Percentiles rank a stretch among this genome's conserved stretches.
Evolutionary conservation across 2,113 vertebrate species (phyloP).

Genomic region (Recurvirostra avosetta): DNA sequence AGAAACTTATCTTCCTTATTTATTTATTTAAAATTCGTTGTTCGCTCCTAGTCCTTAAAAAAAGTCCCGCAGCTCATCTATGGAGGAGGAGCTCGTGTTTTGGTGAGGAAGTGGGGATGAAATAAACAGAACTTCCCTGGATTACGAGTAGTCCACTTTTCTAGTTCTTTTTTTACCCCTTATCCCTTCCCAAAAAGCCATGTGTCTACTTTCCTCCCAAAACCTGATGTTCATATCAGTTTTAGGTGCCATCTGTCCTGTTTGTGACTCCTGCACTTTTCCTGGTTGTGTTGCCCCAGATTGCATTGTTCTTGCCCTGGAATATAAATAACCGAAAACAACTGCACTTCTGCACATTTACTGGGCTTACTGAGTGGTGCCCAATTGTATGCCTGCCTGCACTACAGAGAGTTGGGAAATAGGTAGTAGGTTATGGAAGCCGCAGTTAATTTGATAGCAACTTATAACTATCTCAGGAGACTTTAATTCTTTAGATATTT

Average conservation of each 20-base stretch:
- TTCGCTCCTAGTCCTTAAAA: background rate
- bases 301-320: background rate
- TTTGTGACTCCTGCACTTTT: background rate
- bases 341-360: background rate
- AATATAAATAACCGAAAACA: background rate
- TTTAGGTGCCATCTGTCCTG: background rate
- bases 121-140: background rate
- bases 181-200: background rate
- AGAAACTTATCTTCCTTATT: background rate
- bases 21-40: accelerated
- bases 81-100: background rate
- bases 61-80: background rate
- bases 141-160: background rate
- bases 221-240: accelerated
- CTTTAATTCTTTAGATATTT: background rate
- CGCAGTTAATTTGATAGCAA: background rate
- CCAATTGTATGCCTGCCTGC: background rate
- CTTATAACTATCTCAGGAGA: background rate
- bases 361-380: background rate
- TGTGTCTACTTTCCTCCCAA: background rate
- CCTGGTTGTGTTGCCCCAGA: background rate
- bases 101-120: background rate
- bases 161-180: background rate
- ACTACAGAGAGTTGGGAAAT: background rate
- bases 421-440: background rate